Base-by-base conservation (phyloP, 2,113 vertebrate species). In the Verasper variegatus region DNA sequence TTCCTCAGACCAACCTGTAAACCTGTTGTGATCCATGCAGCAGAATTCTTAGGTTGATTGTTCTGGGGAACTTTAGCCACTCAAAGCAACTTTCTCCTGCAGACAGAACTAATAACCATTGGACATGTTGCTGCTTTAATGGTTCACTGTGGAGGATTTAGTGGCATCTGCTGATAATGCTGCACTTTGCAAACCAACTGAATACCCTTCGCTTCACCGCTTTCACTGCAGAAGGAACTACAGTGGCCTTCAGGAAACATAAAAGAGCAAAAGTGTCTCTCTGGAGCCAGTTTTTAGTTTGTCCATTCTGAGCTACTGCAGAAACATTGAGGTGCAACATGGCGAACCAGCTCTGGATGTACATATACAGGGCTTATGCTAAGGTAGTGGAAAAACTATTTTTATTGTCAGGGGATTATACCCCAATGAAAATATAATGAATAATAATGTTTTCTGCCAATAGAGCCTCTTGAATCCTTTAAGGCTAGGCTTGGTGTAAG, bases 1-100 rank as follows among this genome's bases (percentile, higher is more conserved):
- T 66, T 35, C 54, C 31, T 65, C n/a, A 67, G 65, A 66, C 58
- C 57, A 71, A 60, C 24, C 13, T 21, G 51, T 37, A 20, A 71
- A 62, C 40, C 40, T 42, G 67, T 49, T 54, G 56, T 63, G 70
- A 52, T 64, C 57, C 21, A 52, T 1, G 5, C 23, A 40, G 23
- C 20, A 2, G 26, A 26, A 40, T 56, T 74, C 49, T 24, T 18
- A 21, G 7, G 1, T 45, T 37, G 42, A 35, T 37, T 76, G 12
- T 58, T 70, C 20, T 70, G 21, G 1, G 57, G 12, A 64, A 57
- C 17, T 10, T 42, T 18, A 61, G 59, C 35, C 20, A 10, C 14
- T 42, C 14, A 20, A 42, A 4, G 45, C 26, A 51, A 27, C 66
- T 56, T 66, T 17, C 15, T 31, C 5, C 54, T 65, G 12, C 10